These are phyloP conservation scores for Alosa sapidissima DNA, from an alignment of 2,797 vertebrate species.

Conservation along the genomic window DNA sequence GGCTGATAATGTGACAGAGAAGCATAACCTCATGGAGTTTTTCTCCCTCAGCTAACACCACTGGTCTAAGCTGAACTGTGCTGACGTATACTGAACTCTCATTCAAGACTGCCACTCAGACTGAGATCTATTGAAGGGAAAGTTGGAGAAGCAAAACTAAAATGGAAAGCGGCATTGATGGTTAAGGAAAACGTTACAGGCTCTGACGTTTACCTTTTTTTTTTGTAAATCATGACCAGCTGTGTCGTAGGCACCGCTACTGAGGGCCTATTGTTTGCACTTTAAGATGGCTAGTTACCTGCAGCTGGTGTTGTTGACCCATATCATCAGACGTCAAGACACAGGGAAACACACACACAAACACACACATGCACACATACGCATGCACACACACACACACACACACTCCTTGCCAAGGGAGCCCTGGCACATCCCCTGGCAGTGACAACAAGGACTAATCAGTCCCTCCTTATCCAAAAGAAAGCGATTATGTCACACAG, in stretches of 20 bases:
- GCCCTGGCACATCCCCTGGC: conserved; percentile 5
- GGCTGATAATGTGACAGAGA: not conserved
- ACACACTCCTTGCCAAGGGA: not conserved
- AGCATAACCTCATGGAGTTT: not conserved
- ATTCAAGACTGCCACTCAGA: not conserved
- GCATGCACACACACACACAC: conserved; percentile 10
- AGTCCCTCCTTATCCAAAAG: conserved; percentile 33
- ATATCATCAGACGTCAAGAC: too few relatives aligned
- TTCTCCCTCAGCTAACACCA: not conserved
- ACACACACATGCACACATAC: not conserved
- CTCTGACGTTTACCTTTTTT: too few relatives aligned
- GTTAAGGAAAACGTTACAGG: not conserved
- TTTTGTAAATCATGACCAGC: not conserved
- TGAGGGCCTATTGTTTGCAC: not conserved
- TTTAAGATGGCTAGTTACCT: not conserved
- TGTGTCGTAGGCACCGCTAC: not conserved
- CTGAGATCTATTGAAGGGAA: not conserved
- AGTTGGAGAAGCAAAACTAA: not conserved
- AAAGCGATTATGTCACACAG: conserved; percentile 50
- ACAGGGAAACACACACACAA: not conserved
- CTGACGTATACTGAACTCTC: not conserved
- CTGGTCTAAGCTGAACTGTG: not conserved
- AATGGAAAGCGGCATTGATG: not conserved
- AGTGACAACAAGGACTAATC: conserved; percentile 41
- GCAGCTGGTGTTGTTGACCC: not conserved